These are phyloP conservation scores for Cairina moschata DNA, from an alignment of 2,113 vertebrate species.

Conservation along the genomic window DNA sequence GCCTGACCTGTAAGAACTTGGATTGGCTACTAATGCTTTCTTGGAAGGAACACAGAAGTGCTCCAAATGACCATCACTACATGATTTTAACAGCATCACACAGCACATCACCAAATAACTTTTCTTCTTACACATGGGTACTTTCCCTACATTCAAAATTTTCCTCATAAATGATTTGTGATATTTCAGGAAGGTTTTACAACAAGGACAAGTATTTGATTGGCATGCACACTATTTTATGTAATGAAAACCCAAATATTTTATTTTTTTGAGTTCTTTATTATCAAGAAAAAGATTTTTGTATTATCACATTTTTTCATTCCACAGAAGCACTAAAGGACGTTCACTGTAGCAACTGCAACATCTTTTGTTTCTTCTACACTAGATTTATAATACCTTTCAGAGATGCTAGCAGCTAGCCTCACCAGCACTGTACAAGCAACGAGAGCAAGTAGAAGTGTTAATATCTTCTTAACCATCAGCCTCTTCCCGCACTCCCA, in stretches of 20 bases:
- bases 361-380: background rate
- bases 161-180: background rate
- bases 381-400: background rate
- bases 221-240: background rate
- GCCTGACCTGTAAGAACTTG: slow-evolving; percentile 2
- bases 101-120: background rate
- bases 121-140: background rate
- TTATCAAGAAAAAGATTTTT: background rate
- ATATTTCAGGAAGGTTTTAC: background rate
- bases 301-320: background rate
- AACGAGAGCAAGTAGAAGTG: background rate
- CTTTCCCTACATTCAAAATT: background rate
- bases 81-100: background rate
- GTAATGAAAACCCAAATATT: background rate
- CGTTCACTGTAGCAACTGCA: background rate
- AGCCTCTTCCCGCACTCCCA: no score
- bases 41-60: slow-evolving; percentile 31
- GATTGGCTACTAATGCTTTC: background rate
- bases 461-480: background rate
- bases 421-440: background rate
- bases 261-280: background rate
- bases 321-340: background rate
- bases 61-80: background rate
- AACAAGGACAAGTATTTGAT: background rate
- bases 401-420: background rate